Percentiles rank a stretch among this genome's conserved stretches.
phyloP scores from a whole-genome alignment of 37 sponge, comb jelly and placozoan species.

The Aphrocallistes beatrix region DNA sequence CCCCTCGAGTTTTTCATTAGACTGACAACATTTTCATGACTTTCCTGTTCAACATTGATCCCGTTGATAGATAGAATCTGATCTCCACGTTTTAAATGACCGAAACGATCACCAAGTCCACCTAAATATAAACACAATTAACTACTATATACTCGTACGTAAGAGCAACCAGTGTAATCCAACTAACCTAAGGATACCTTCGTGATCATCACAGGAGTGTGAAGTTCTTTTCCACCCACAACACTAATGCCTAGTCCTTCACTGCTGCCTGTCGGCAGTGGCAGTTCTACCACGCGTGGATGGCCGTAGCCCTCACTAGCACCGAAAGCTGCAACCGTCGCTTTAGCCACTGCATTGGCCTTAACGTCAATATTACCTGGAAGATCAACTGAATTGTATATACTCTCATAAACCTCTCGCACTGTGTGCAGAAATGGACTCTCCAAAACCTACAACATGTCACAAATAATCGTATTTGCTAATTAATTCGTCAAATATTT shows the following conservation, averaged over 20 bases:
- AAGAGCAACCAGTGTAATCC: too few species aligned
- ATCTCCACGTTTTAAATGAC: background rate
- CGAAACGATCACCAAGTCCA: background rate
- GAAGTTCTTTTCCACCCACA: conserved; percentile 10
- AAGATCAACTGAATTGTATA: background rate
- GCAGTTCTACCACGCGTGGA: background rate
- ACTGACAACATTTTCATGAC: background rate
- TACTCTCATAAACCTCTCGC: conserved; percentile 6
- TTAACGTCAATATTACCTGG: background rate
- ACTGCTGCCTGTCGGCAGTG: background rate
- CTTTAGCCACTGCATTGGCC: conserved; percentile 4
- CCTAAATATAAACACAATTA: background rate
- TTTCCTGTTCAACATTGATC: conserved; percentile 9
- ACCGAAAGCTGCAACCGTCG: background rate
- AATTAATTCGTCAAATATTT: background rate
- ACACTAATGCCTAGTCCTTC: background rate
- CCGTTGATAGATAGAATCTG: conserved; percentile 1
- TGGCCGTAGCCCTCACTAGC: conserved; percentile 10
- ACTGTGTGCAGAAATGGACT: background rate
- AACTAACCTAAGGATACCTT: background rate
- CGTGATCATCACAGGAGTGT: conserved; percentile 12
- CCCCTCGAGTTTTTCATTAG: background rate
- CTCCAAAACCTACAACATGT: background rate
- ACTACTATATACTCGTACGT: background rate
- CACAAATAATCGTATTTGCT: background rate